Evolutionary conservation across 2,888 invertebrate species (phyloP).

Genomic region (Aphodius granarius): DNA sequence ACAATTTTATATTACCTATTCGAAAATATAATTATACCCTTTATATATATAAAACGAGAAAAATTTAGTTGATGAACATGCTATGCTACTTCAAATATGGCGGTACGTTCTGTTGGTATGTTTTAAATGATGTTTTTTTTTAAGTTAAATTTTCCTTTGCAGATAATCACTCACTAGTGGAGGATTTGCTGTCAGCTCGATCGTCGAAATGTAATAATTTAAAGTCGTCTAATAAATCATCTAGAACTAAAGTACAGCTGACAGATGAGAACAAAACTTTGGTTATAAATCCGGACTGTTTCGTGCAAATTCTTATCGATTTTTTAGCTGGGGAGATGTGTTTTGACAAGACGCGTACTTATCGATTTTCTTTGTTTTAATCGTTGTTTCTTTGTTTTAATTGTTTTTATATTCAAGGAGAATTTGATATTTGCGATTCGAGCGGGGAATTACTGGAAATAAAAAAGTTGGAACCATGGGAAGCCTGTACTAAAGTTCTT

Average conservation of each 20-base stretch:
- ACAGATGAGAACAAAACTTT: constrained; percentile 28
- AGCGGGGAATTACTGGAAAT: constrained; percentile 39
- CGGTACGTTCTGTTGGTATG: constrained; percentile 6
- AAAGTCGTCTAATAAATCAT: not conserved
- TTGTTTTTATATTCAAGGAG: constrained; percentile 33
- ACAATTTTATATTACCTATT: not conserved
- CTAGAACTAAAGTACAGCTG: constrained; percentile 35
- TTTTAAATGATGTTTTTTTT: not conserved
- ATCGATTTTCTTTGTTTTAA: not conserved
- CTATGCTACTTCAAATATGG: constrained; percentile 28
- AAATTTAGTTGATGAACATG: constrained; percentile 16
- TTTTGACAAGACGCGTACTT: constrained; percentile 32
- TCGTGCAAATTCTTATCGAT: constrained; percentile 48
- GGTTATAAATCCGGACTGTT: constrained; percentile 51
- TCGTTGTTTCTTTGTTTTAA: not conserved
- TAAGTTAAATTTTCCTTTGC: too few relatives aligned
- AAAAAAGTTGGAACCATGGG: constrained; percentile 32
- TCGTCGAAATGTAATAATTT: not conserved
- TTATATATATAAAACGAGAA: not conserved
- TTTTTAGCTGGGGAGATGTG: constrained; percentile 42
- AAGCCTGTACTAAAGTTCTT: constrained; percentile 41
- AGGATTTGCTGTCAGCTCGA: not conserved
- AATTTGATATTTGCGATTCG: constrained; percentile 47
- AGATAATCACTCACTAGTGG: not conserved
- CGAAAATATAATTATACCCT: constrained; percentile 3